Evolutionary conservation across 2,113 vertebrate species (phyloP).

Genomic region (Callipepla californica): DNA sequence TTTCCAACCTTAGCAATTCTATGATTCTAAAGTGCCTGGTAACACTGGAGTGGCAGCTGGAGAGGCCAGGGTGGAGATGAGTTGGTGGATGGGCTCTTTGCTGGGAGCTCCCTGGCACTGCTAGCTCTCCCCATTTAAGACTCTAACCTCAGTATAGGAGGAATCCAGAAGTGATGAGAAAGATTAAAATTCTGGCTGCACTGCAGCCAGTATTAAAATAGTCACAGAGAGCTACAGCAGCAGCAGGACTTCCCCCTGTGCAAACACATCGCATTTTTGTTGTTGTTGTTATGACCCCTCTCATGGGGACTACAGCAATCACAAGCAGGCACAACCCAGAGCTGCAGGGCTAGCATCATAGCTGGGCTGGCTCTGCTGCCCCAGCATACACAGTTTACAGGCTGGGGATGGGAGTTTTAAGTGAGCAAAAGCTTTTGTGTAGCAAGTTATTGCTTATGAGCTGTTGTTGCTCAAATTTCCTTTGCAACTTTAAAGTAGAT

Average conservation of each 20-base stretch:
- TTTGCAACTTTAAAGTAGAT: conserved; percentile 27
- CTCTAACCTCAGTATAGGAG: neutral
- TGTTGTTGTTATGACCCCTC: neutral
- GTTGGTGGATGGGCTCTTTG: neutral
- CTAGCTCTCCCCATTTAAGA: neutral
- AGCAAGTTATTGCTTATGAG: neutral
- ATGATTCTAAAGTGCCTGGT: neutral
- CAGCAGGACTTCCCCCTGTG: neutral
- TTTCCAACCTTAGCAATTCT: too few relatives aligned
- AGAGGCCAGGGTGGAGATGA: neutral
- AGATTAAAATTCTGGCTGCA: neutral
- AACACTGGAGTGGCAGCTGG: neutral
- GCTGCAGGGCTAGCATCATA: neutral
- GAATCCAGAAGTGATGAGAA: neutral
- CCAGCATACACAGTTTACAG: neutral
- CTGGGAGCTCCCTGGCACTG: neutral
- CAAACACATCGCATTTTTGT: neutral
- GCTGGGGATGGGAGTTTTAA: neutral
- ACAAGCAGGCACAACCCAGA: neutral
- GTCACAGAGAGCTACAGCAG: neutral
- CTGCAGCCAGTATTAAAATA: neutral
- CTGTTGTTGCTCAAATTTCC: neutral
- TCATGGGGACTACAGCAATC: neutral
- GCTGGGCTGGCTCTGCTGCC: neutral
- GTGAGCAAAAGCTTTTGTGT: neutral